Conservation (phyloP, 2,113 vertebrate genomes). For the Girardinichthys multiradiatus region DNA sequence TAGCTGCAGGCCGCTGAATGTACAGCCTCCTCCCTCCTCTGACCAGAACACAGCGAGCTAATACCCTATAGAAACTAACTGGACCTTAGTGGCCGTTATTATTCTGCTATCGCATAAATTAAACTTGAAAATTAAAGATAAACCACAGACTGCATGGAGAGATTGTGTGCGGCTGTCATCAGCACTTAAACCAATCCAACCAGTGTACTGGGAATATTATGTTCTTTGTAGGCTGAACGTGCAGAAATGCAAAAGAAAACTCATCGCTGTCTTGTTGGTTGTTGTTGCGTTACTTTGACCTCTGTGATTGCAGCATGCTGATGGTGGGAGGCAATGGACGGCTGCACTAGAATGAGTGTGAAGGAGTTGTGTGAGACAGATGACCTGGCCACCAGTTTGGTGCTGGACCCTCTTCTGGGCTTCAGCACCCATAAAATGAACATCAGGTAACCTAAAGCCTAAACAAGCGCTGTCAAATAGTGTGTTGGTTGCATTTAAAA, state of each 20-base stretch:
- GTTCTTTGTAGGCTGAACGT: not conserved
- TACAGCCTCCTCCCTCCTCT: slow-evolving; percentile 34
- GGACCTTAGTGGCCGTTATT: not conserved
- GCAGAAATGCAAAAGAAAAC: not conserved
- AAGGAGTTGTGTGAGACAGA: slow-evolving; percentile 99
- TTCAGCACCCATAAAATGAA: slow-evolving; percentile 99
- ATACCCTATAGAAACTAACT: slow-evolving; percentile 38
- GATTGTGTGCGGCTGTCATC: not conserved
- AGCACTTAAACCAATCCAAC: not conserved
- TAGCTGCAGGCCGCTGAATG: slow-evolving; percentile 35
- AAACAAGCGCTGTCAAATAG: not conserved
- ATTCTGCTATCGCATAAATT: too few relatives aligned
- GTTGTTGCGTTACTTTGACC: slow-evolving; percentile 31
- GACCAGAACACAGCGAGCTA: slow-evolving; percentile 32
- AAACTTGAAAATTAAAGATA: not conserved
- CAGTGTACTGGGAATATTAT: not conserved
- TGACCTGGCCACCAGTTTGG: slow-evolving; percentile 97
- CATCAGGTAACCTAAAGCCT: slow-evolving; percentile 86
- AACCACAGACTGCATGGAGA: not conserved
- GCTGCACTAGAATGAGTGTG: slow-evolving; percentile 93
- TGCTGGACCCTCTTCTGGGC: slow-evolving; percentile 97
- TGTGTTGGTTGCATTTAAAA: not conserved
- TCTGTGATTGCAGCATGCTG: slow-evolving; percentile 80
- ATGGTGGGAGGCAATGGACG: slow-evolving; percentile 85
- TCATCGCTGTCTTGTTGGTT: not conserved